A percentile compares a stretch with the other conserved stretches of the same genome.
Conservation (phyloP, 2,797 vertebrate species). For the Melanotaenia nigrans region DNA sequence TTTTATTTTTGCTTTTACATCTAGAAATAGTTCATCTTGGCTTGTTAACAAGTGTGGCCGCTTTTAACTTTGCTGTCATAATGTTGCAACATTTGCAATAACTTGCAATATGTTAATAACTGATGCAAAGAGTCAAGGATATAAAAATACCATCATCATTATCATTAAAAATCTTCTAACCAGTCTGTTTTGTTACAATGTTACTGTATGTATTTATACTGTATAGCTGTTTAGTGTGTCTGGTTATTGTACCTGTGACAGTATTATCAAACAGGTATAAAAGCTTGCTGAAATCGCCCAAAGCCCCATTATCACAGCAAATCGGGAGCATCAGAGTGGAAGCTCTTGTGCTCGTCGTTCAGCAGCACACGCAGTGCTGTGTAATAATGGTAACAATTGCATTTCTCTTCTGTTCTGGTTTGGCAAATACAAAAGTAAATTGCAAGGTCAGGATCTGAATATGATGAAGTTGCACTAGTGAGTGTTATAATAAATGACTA, state of each 20-base stretch:
- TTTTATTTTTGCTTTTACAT: not conserved
- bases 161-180: conserved; percentile 9
- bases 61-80: not conserved
- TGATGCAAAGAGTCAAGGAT: not conserved
- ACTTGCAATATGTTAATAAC: not conserved
- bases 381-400: conserved; percentile 53
- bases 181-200: not conserved
- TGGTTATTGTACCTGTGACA: not conserved
- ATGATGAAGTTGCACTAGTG: conserved; percentile 44
- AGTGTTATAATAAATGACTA: conserved; percentile 52
- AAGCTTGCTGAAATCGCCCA: conserved; percentile 40
- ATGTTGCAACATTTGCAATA: conserved; percentile 1
- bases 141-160: conserved; percentile 5
- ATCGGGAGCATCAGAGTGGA: conserved; percentile 28
- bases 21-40: not conserved
- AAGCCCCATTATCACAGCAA: conserved; percentile 46
- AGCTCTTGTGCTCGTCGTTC: conserved; percentile 14
- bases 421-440: conserved; percentile 52
- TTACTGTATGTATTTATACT: not conserved
- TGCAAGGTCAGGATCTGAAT: conserved; percentile 39
- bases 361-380: conserved; percentile 21
- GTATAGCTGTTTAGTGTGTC: not conserved
- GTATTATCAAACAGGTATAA: conserved; percentile 34
- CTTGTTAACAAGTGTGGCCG: not conserved
- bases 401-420: conserved; percentile 51